Conservation (phyloP, 2,888 invertebrate species). For the Emesis furor region DNA sequence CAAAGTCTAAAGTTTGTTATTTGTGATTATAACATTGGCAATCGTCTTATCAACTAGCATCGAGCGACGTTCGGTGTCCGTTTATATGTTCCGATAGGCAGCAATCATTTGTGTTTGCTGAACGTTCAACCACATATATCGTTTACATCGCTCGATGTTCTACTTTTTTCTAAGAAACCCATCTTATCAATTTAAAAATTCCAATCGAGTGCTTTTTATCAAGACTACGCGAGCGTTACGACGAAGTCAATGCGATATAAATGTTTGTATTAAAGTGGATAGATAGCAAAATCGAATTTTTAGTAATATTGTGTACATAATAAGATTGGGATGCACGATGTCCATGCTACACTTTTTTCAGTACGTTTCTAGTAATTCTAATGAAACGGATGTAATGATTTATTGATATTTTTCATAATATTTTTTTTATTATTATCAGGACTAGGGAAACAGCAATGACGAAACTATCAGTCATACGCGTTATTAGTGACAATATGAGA, state of each 20-base stretch:
- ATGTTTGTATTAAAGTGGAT: conserved; percentile 87
- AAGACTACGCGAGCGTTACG: conserved; percentile 84
- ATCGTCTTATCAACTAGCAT: conserved; percentile 88
- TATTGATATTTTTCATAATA: not conserved
- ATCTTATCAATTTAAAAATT: conserved; percentile 79
- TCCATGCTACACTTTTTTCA: conserved; percentile 18
- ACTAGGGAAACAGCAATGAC: not conserved
- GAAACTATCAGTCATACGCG: conserved; percentile 14
- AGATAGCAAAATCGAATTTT: conserved; percentile 87
- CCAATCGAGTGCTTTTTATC: conserved; percentile 80
- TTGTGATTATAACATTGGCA: conserved; percentile 91
- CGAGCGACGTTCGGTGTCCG: conserved; percentile 80
- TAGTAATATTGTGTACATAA: conserved; percentile 78
- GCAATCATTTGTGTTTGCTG: conserved; percentile 3
- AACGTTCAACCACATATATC: conserved; percentile 35
- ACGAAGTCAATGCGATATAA: conserved; percentile 84
- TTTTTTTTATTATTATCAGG: not conserved
- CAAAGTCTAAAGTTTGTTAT: conserved; percentile 88
- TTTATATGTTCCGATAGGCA: not conserved
- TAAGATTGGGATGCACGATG: conserved; percentile 31
- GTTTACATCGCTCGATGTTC: conserved; percentile 80
- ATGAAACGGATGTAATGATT: conserved; percentile 17
- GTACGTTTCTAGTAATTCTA: conserved; percentile 9
- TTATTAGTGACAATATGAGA: conserved; percentile 46
- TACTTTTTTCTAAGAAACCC: conserved; percentile 81